Conservation (phyloP, 2,888 invertebrate species). For the Tenthredo distinguenda region DNA sequence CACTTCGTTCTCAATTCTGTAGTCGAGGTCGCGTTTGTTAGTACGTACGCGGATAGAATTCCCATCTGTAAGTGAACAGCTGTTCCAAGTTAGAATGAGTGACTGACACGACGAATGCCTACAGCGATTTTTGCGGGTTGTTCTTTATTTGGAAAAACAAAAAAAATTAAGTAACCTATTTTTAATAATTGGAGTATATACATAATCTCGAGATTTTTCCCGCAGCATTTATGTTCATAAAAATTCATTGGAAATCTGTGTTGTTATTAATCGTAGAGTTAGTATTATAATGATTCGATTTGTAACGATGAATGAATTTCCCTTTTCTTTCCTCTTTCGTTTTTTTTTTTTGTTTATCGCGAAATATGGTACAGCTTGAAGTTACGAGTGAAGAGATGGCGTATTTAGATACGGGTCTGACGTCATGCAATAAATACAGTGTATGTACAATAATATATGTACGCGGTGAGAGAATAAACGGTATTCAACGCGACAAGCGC, state of each 20-base stretch:
- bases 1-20: constrained; percentile 1
- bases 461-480: background rate
- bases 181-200: background rate
- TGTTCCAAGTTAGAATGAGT: constrained; percentile 24
- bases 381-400: background rate
- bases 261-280: background rate
- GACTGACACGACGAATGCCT: constrained; percentile 10
- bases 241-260: background rate
- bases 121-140: background rate
- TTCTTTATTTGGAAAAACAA: background rate
- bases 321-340: background rate
- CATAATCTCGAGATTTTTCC: background rate
- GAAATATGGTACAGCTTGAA: background rate
- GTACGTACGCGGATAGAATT: background rate
- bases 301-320: background rate
- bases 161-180: background rate
- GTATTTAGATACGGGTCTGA: constrained; percentile 15
- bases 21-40: constrained; percentile 10
- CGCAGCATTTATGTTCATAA: background rate
- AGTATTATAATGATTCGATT: background rate
- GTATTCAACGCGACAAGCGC: constrained; percentile 22
- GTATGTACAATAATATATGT: constrained; percentile 9
- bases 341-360: background rate
- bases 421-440: constrained; percentile 1
- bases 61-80: constrained; percentile 48